Evolutionary conservation across 2,113 vertebrate genomes (phyloP), one percentile per base, ranked within the genome.

Genomic region (Gallinago jamesoni): DNA sequence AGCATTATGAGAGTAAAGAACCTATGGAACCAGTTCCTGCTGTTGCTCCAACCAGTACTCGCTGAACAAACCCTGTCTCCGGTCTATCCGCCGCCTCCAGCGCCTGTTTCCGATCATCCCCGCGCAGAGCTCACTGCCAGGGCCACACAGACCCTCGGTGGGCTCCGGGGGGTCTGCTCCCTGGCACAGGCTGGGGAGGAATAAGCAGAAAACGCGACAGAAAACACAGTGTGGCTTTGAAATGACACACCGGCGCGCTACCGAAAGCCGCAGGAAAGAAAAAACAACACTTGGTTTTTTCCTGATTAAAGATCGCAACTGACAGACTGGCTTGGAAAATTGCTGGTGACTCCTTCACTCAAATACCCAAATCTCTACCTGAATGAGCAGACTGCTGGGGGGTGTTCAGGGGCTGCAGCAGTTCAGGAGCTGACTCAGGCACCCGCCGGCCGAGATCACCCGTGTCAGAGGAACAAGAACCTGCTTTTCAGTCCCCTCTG

Each of bases 11-110:
- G 12, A 69, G 18, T 23, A 53, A 69, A 73, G 50, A 70, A 62
- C 25, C 22, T 10, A 14, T 37, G n/a, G 41, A 15, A 43, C 41
- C 41, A 43, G 41, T 43, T 16, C 55, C 56, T 47, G 15, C 27
- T n/a, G 13, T 22, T 84, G 47, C 47, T 56, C 56, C 47, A 64
- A 15, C 5, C 33, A 43, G 12, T 3, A 19, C 10, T 7, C 30
- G 15, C 0, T 14, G 37, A 20, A 57, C 53, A 75, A 45, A 12
- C 3, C 2, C 0, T 3, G 5, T 10, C 10, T 6, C 39, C 43
- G 56, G 37, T 22, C 37, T 17, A 5, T 3, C 45, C n/a, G 11
- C 31, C 8, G 0, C 2, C 31, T 39, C 30, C 60, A 43, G 27
- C 27, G 12, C 6, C 62, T 43, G 6, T 19, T 84, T 35, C 45